phyloP scores from a whole-genome alignment of 2,888 invertebrate genomes.

The Galeopsomyia nigrocyanea region DNA sequence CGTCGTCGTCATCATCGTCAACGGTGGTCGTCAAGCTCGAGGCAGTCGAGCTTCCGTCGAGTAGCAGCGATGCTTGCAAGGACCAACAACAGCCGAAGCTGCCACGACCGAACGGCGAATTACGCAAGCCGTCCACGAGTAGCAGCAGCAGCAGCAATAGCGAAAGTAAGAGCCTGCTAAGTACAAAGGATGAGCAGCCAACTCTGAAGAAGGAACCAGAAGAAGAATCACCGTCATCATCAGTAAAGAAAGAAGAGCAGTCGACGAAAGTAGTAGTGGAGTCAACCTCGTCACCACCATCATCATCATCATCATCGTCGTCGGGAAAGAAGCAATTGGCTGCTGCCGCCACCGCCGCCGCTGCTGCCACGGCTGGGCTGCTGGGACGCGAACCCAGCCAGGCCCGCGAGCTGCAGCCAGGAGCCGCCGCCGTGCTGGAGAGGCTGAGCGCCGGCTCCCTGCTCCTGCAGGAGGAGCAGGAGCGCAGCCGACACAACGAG shows the following conservation, averaged over 20 bases:
- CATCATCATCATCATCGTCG: not conserved
- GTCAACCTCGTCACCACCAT: not conserved
- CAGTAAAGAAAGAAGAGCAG: not conserved
- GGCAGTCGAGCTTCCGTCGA: slow-evolving; percentile 12
- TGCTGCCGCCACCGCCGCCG: slow-evolving; percentile 46
- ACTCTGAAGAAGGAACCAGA: slow-evolving; percentile 72
- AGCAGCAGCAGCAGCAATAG: slow-evolving; percentile 4
- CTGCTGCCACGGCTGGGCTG: slow-evolving; percentile 27
- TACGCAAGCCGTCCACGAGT: slow-evolving; percentile 8
- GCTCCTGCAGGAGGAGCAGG: slow-evolving; percentile 67
- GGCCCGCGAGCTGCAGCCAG: too few relatives aligned
- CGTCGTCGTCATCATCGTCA: too few relatives aligned
- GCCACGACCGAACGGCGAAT: slow-evolving; percentile 36
- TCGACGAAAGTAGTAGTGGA: not conserved
- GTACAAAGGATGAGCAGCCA: slow-evolving; percentile 25
- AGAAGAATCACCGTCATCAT: too few relatives aligned
- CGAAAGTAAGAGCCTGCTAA: slow-evolving; percentile 22
- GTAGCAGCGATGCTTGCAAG: slow-evolving; percentile 30
- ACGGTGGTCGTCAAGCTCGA: slow-evolving; percentile 14
- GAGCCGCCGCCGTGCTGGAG: slow-evolving; percentile 65
- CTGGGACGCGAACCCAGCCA: slow-evolving; percentile 16
- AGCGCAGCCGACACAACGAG: slow-evolving; percentile 66
- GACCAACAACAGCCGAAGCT: not conserved
- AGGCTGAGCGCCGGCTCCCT: slow-evolving; percentile 66
- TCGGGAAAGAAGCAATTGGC: slow-evolving; percentile 29